phyloP scores from a whole-genome alignment of 1,140 invertebrate genomes.

The Armadillidium nasatum region DNA sequence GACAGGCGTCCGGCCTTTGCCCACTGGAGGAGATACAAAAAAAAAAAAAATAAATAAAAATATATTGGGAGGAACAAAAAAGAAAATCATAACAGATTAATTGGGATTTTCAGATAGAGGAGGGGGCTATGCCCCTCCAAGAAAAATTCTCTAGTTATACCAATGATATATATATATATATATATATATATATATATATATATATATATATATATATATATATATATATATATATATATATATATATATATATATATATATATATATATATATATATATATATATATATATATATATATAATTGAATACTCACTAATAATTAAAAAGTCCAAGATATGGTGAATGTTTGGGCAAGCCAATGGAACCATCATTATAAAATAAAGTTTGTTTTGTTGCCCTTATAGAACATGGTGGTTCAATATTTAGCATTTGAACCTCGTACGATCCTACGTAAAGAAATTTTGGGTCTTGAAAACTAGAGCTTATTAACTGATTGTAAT shows the following conservation, averaged over 20 bases:
- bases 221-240: slow-evolving; percentile 8
- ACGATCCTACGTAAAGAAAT: not conserved
- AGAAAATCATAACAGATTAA: too few species aligned
- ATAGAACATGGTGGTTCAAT: not conserved
- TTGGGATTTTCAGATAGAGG: too few species aligned
- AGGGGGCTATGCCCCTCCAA: too few species aligned
- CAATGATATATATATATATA: too few species aligned
- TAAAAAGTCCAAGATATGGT: not conserved
- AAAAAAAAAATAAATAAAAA: too few species aligned
- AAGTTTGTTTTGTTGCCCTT: not conserved
- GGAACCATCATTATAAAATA: not conserved
- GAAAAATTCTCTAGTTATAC: too few species aligned
- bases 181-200: too few species aligned
- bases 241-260: slow-evolving; percentile 11
- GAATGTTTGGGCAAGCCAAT: not conserved
- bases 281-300: not conserved
- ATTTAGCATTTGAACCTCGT: not conserved
- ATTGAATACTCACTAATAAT: not conserved
- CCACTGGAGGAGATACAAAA: too few species aligned
- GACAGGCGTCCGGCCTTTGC: too few species aligned
- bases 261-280: slow-evolving; percentile 15
- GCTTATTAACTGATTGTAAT: not conserved
- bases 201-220: not conserved
- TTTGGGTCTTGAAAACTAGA: not conserved
- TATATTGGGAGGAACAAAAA: too few species aligned